Evolutionary conservation across 2,113 vertebrate species (phyloP).

Genomic region (Brienomyrus longianalis): DNA sequence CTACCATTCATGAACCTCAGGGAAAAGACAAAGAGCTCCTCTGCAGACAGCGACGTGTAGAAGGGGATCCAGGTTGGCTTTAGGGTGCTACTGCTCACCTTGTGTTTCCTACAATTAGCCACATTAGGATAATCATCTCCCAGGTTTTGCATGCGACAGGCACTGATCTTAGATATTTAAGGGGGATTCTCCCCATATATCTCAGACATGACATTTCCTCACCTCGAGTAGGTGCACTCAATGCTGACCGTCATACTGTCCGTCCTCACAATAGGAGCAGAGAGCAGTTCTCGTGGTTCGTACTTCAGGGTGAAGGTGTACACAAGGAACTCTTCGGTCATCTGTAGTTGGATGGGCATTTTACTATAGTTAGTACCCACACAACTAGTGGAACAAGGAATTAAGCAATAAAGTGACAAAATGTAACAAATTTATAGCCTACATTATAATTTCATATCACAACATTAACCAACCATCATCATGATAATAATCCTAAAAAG

Average conservation of each 20-base stretch:
- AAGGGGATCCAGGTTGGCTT: conserved; percentile 42
- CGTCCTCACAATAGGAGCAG: conserved; percentile 44
- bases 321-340: conserved; percentile 40
- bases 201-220: not conserved
- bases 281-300: conserved; percentile 29
- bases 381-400: not conserved
- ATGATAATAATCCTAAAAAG: not conserved
- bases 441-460: not conserved
- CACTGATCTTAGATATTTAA: not conserved
- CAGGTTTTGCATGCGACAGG: not conserved
- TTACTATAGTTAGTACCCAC: not conserved
- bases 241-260: conserved; percentile 39
- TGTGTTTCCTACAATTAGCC: conserved; percentile 45
- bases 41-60: not conserved
- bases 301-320: conserved; percentile 53
- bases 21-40: conserved; percentile 41
- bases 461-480: not conserved
- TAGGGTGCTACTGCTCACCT: conserved; percentile 47
- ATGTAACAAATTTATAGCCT: not conserved
- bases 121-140: not conserved
- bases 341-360: conserved; percentile 37
- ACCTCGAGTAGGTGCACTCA: conserved; percentile 62
- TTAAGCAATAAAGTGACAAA: not conserved
- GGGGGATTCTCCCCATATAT: no score
- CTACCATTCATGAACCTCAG: conserved; percentile 50